Conservation (phyloP, 2,888 invertebrate species). For the Cephalotes varians region DNA sequence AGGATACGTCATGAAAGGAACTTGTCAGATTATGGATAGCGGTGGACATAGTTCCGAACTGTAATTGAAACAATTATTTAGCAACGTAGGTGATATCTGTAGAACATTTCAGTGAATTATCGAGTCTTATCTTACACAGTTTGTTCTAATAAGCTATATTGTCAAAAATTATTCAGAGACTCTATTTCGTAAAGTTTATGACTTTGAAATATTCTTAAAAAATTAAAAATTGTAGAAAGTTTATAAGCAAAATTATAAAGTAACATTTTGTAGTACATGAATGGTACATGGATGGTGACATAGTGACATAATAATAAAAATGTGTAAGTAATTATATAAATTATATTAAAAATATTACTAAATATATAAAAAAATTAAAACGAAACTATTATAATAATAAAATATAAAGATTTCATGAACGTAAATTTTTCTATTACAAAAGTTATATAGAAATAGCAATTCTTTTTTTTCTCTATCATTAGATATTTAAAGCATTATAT, state of each 20-base stretch:
- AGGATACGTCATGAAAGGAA: constrained; percentile 35
- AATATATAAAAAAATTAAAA: background rate
- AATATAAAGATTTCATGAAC: background rate
- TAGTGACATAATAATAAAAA: background rate
- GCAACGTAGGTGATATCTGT: background rate
- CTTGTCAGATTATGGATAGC: constrained; percentile 44
- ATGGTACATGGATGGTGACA: too few species aligned
- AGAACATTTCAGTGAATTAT: background rate
- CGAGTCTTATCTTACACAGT: background rate
- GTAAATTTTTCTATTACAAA: background rate
- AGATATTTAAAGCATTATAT: background rate
- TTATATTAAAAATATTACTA: background rate
- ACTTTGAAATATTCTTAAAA: background rate
- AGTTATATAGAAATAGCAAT: background rate
- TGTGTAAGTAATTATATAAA: background rate
- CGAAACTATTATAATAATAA: background rate
- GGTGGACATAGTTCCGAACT: constrained; percentile 16
- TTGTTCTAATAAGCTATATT: background rate
- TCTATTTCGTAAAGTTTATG: background rate
- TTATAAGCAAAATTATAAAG: background rate
- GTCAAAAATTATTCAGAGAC: background rate
- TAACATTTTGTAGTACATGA: too few species aligned
- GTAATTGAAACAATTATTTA: constrained; percentile 24
- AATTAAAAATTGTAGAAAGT: background rate
- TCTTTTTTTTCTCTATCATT: background rate